A percentile compares a stretch with the other conserved stretches of the same genome.
phyloP scores from a whole-genome alignment of 2,888 invertebrate genomes.

The Napeogenes sylphis region DNA sequence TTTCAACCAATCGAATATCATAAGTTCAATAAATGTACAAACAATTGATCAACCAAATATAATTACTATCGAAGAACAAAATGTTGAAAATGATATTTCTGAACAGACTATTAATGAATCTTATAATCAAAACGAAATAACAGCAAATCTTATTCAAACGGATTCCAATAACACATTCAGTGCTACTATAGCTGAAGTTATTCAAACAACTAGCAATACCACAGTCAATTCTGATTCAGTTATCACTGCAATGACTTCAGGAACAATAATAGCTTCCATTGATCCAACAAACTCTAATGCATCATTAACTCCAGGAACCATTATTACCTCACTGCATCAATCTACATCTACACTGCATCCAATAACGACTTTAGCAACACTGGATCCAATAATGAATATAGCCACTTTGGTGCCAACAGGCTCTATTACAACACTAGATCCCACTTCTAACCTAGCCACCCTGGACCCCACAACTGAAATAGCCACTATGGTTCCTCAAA shows the following conservation, averaged over 20 bases:
- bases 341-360: neutral
- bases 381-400: conserved; percentile 4
- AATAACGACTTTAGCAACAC: neutral
- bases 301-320: neutral
- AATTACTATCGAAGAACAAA: conserved; percentile 15
- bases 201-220: conserved; percentile 5
- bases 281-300: neutral
- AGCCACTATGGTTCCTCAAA: neutral
- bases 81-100: conserved; percentile 10
- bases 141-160: conserved; percentile 13
- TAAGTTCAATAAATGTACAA: conserved; percentile 12
- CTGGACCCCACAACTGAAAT: neutral
- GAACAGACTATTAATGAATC: conserved; percentile 14
- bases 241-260: neutral
- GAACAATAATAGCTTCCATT: neutral
- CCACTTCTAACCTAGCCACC: neutral
- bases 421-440: neutral
- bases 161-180: conserved; percentile 11
- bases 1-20: conserved; percentile 17
- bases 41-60: conserved; percentile 13
- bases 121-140: conserved; percentile 14
- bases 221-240: neutral
- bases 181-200: neutral
- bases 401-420: neutral
- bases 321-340: neutral